phyloP scores from a whole-genome alignment of 2,797 vertebrate genomes.

The Uromys caudimaculatus region DNA sequence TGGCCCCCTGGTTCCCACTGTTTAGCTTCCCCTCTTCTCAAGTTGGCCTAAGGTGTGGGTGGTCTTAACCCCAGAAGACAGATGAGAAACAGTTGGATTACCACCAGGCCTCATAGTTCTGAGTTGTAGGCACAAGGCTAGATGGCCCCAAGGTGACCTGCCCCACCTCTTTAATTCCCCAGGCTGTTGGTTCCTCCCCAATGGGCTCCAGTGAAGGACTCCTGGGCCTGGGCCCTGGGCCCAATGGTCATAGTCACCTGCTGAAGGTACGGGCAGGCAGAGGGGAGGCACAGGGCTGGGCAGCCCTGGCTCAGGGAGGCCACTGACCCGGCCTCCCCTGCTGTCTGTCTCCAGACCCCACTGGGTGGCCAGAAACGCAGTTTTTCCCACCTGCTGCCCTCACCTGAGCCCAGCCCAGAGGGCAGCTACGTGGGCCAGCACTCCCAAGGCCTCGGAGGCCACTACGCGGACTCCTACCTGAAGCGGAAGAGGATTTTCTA shows the following conservation, averaged over 20 bases:
- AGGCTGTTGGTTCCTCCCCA: constrained; percentile 93
- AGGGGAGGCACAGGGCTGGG: constrained; percentile 68
- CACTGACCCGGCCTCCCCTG: constrained; percentile 15
- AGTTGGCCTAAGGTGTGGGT: background rate
- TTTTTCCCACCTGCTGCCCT: constrained; percentile 94
- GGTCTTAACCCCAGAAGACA: background rate
- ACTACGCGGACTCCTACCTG: constrained; percentile 96
- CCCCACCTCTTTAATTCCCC: constrained; percentile 41
- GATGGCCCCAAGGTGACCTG: background rate
- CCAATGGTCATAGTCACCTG: constrained; percentile 87
- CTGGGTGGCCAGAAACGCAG: constrained; percentile 94
- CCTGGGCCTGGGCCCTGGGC: constrained; percentile 85
- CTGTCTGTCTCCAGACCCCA: constrained; percentile 89
- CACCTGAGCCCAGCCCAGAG: constrained; percentile 95
- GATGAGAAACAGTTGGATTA: background rate
- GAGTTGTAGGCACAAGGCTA: background rate
- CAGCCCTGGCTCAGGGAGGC: background rate
- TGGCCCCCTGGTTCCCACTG: background rate
- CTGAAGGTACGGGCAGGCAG: constrained; percentile 86
- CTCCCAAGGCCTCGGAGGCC: constrained; percentile 95
- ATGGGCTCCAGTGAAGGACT: constrained; percentile 86
- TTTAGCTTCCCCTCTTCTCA: background rate
- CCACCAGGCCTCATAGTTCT: background rate
- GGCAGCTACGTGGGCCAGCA: constrained; percentile 96
- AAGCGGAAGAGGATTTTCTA: constrained; percentile 96